These are phyloP conservation scores for Cristatella mucedo DNA, from an alignment of 2,888 invertebrate genomes.

Conservation along the genomic window DNA sequence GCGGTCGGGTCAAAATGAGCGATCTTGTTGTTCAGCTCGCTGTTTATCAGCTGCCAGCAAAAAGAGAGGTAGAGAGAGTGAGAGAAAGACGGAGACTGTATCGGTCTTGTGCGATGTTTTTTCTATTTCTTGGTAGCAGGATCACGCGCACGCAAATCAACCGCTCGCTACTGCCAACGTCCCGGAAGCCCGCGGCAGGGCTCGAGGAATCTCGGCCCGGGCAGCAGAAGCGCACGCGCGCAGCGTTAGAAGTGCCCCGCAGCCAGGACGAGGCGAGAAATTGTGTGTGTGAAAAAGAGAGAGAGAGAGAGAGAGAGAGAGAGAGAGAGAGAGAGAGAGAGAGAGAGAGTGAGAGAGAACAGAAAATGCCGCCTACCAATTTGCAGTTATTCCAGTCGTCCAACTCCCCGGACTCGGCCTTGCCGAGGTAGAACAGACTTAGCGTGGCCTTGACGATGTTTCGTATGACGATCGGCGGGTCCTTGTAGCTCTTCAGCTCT, in stretches of 20 bases:
- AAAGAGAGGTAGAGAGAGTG: too few relatives aligned
- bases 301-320: conserved; percentile 11
- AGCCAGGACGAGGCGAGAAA: too few relatives aligned
- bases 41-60: conserved; percentile 26
- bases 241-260: too few relatives aligned
- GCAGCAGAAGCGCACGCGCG: too few relatives aligned
- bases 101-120: too few relatives aligned
- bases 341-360: background rate
- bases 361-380: conserved; percentile 20
- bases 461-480: conserved; percentile 28
- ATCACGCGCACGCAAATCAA: too few relatives aligned
- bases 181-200: too few relatives aligned
- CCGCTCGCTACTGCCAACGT: too few relatives aligned
- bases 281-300: too few relatives aligned
- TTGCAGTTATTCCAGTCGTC: conserved; percentile 31
- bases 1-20: conserved; percentile 30
- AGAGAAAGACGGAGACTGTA: too few relatives aligned
- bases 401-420: conserved; percentile 23
- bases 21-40: conserved; percentile 25
- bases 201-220: too few relatives aligned
- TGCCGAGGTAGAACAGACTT: conserved; percentile 26
- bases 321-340: conserved; percentile 11
- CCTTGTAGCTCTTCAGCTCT: conserved; percentile 33
- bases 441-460: conserved; percentile 29
- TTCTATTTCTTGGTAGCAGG: too few relatives aligned